Evolutionary conservation across 1,140 invertebrate genomes (phyloP).

Genomic region (Lethocerus indicus): DNA sequence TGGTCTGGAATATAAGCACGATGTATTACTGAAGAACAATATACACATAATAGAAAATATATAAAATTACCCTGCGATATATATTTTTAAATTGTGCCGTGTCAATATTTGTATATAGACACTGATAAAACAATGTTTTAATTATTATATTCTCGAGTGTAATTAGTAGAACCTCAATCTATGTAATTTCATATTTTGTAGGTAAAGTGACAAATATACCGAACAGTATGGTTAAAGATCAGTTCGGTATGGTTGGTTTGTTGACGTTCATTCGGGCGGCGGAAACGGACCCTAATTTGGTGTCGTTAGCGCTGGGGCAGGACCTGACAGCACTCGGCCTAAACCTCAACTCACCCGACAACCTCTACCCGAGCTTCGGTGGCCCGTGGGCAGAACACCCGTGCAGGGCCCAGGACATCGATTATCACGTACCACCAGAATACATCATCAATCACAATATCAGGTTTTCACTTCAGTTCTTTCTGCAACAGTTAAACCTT

Average conservation of each 20-base stretch:
- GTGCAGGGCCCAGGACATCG: constrained; percentile 95
- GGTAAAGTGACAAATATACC: constrained; percentile 95
- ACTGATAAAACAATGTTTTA: too few species aligned
- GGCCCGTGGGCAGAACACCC: constrained; percentile 96
- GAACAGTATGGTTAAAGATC: constrained; percentile 93
- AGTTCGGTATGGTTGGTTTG: constrained; percentile 97
- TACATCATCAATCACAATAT: constrained; percentile 90
- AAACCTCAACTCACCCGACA: constrained; percentile 95
- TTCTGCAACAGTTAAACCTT: too few species aligned
- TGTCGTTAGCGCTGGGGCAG: constrained; percentile 87
- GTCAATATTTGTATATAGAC: too few species aligned
- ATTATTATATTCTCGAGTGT: too few species aligned
- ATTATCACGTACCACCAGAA: constrained; percentile 96
- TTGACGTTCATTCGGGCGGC: constrained; percentile 93
- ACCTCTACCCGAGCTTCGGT: constrained; percentile 91
- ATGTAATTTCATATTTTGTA: too few species aligned
- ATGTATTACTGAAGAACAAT: too few species aligned
- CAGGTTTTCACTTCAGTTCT: constrained; percentile 30
- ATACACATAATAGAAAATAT: too few species aligned
- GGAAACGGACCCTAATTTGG: constrained; percentile 89
- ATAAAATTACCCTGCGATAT: too few species aligned
- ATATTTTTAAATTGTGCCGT: too few species aligned
- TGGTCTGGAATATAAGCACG: too few species aligned
- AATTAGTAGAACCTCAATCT: too few species aligned
- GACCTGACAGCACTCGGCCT: constrained; percentile 93